phyloP scores from a whole-genome alignment of 2,888 invertebrate genomes.

The Pheosia gnoma region DNA sequence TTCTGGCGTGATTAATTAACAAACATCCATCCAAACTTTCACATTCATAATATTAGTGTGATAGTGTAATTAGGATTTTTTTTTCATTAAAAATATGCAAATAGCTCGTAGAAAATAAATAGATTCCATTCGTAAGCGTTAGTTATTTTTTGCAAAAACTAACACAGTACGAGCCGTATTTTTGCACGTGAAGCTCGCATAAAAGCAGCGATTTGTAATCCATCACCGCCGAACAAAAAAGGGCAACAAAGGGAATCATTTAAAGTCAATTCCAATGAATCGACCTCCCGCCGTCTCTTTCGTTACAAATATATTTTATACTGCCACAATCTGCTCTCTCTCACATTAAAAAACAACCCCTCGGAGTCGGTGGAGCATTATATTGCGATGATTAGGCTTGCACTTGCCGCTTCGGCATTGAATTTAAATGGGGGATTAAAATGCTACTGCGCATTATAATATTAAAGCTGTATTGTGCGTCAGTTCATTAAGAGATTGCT shows the following conservation, averaged over 20 bases:
- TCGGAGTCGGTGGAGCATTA: slow-evolving; percentile 74
- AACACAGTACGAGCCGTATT: slow-evolving; percentile 16
- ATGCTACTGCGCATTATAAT: slow-evolving; percentile 75
- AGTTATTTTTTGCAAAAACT: slow-evolving; percentile 8
- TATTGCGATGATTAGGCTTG: slow-evolving; percentile 82
- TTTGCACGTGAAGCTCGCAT: slow-evolving; percentile 44
- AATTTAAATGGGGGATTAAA: slow-evolving; percentile 84
- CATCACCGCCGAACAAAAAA: slow-evolving; percentile 77
- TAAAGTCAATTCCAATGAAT: slow-evolving; percentile 82
- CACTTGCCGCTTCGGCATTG: slow-evolving; percentile 79
- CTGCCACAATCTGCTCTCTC: slow-evolving; percentile 43
- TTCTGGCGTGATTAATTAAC: no score
- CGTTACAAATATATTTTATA: slow-evolving; percentile 30
- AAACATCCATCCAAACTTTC: no score
- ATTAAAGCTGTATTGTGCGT: slow-evolving; percentile 76
- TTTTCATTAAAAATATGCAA: no score
- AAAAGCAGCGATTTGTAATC: slow-evolving; percentile 75
- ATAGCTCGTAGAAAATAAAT: no score
- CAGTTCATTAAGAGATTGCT: slow-evolving; percentile 77
- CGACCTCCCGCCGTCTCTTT: slow-evolving; percentile 51
- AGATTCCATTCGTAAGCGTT: not conserved
- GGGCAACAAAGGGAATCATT: slow-evolving; percentile 72
- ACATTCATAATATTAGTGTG: no score
- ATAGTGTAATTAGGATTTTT: no score
- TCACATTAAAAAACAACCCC: slow-evolving; percentile 67